Percentiles rank a stretch among this genome's conserved stretches.
Conservation (phyloP, 1,140 invertebrate genomes). For the Lamellibrachia luymesi region DNA sequence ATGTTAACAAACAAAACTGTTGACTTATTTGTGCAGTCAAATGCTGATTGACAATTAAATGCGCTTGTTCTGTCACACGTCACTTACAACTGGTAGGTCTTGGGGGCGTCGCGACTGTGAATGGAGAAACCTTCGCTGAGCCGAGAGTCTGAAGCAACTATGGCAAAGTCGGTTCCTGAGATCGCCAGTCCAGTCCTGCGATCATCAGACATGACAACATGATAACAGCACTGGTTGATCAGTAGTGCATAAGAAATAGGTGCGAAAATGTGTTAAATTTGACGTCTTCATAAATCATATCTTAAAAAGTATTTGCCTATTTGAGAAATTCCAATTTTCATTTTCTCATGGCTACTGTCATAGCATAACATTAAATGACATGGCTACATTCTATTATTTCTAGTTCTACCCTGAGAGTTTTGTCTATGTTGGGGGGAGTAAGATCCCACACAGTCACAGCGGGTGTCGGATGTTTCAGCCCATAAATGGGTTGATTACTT, state of each 20-base stretch:
- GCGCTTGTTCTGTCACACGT: background rate
- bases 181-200: conserved; percentile 69
- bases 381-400: too few species aligned
- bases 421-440: too few species aligned
- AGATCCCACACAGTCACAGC: too few species aligned
- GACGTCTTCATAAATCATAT: background rate
- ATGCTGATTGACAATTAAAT: background rate
- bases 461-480: too few species aligned
- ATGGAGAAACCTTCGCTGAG: conserved; percentile 89
- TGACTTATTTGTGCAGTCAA: background rate
- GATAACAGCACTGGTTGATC: too few species aligned
- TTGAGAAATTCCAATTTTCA: too few species aligned
- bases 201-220: background rate
- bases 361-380: too few species aligned
- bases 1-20: background rate
- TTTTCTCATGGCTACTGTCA: too few species aligned
- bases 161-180: conserved; percentile 84
- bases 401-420: too few species aligned
- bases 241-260: too few species aligned
- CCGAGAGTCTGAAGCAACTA: conserved; percentile 89
- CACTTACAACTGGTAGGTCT: conserved; percentile 57
- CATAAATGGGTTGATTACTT: too few species aligned
- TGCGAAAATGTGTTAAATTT: conserved; percentile 3
- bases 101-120: conserved; percentile 79
- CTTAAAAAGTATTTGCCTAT: too few species aligned